Evolutionary conservation across 1,140 invertebrate genomes (phyloP).

Genomic region (Lucilia sericata): DNA sequence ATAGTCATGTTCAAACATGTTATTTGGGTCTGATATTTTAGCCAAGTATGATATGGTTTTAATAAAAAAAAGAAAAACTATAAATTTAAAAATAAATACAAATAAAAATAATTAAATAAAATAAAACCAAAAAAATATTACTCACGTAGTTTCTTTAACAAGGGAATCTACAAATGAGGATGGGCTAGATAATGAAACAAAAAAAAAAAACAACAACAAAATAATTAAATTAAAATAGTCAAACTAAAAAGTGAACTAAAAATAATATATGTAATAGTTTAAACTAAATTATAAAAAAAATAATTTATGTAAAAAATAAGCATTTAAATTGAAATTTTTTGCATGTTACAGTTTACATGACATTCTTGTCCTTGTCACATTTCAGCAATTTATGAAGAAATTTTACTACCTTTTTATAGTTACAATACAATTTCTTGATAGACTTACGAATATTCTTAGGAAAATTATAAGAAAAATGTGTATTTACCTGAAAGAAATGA

Average conservation of each 20-base stretch:
- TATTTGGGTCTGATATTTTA: too few species aligned
- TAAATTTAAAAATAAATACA: neutral
- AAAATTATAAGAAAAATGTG: neutral
- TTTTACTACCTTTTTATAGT: neutral
- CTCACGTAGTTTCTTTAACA: slow-evolving; percentile 65
- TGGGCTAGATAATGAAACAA: slow-evolving; percentile 52
- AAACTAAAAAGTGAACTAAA: slow-evolving; percentile 34
- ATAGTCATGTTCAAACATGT: neutral
- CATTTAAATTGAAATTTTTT: neutral
- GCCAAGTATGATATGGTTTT: too few species aligned
- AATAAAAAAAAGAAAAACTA: neutral
- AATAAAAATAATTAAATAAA: slow-evolving; percentile 35
- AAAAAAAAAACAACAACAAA: slow-evolving; percentile 45
- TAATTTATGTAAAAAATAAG: neutral
- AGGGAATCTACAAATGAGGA: slow-evolving; percentile 61
- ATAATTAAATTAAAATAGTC: slow-evolving; percentile 41
- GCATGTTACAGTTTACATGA: neutral
- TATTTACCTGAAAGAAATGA: neutral
- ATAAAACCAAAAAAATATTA: slow-evolving; percentile 45
- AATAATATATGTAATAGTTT: slow-evolving; percentile 5
- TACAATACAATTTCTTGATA: neutral
- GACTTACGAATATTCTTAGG: neutral
- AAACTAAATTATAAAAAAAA: slow-evolving; percentile 25
- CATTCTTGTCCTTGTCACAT: neutral
- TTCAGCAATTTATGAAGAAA: neutral